phyloP scores from a whole-genome alignment of 2,797 vertebrate genomes.

The Tympanoctomys barrerae region DNA sequence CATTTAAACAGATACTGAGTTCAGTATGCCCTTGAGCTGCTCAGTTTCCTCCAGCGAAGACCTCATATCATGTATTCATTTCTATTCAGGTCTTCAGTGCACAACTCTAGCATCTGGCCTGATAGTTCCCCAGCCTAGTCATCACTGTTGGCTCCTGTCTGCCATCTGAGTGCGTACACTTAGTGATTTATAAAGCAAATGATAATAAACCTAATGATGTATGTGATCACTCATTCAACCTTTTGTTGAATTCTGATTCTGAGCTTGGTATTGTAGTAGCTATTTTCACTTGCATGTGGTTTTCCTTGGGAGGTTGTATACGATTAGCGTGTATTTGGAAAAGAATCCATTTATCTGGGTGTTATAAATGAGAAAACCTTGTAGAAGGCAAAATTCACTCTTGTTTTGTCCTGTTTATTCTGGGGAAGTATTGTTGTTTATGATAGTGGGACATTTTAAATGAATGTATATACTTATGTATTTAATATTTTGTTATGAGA shows the following conservation, averaged over 20 bases:
- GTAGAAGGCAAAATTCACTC: slow-evolving; percentile 7
- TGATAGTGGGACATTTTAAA: slow-evolving; percentile 4
- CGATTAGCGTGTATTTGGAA: slow-evolving; percentile 17
- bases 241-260: slow-evolving; percentile 39
- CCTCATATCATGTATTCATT: slow-evolving; percentile 51
- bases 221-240: not conserved
- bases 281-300: slow-evolving; percentile 18
- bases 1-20: slow-evolving; percentile 62
- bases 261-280: not conserved
- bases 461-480: not conserved
- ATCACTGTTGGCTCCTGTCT: slow-evolving; percentile 32
- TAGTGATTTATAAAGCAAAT: slow-evolving; percentile 34
- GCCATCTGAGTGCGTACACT: not conserved
- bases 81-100: slow-evolving; percentile 39
- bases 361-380: slow-evolving; percentile 45
- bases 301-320: slow-evolving; percentile 17
- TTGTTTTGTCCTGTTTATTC: slow-evolving; percentile 39
- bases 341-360: slow-evolving; percentile 21
- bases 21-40: slow-evolving; percentile 34
- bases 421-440: not conserved
- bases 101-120: slow-evolving; percentile 17
- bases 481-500: slow-evolving; percentile 46
- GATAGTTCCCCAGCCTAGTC: not conserved
- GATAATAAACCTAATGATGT: slow-evolving; percentile 29
- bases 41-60: not conserved